Evolutionary conservation across 2,888 invertebrate species (phyloP).

Genomic region (Halictus quadricinctus): DNA sequence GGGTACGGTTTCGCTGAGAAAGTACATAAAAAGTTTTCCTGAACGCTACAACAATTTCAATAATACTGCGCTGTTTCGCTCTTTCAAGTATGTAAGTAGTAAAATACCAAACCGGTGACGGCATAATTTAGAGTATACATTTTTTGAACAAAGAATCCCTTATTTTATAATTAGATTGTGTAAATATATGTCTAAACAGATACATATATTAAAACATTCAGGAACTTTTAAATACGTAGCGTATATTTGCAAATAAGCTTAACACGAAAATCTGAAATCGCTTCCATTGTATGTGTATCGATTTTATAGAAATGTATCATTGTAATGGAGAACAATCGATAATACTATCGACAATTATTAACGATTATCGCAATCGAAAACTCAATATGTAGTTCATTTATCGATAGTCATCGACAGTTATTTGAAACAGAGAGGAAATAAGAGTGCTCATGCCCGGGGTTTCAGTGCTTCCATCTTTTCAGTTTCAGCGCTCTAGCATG

Average conservation of each 20-base stretch:
- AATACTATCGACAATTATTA: neutral
- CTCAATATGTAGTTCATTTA: neutral
- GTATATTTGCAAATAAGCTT: neutral
- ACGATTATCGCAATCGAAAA: neutral
- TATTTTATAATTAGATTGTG: neutral
- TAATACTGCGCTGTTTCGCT: neutral
- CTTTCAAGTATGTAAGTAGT: neutral
- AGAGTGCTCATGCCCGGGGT: too few species aligned
- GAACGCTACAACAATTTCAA: neutral
- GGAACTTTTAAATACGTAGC: neutral
- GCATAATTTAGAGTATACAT: neutral
- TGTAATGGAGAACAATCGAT: neutral
- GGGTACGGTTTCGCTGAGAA: neutral
- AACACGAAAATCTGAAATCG: neutral
- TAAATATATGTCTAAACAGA: neutral
- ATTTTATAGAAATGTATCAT: neutral
- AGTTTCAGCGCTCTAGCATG: too few species aligned
- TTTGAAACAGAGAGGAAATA: too few species aligned
- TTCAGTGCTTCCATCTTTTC: too few species aligned
- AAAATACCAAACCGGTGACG: neutral
- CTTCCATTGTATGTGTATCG: neutral
- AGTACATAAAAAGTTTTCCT: neutral
- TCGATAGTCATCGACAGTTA: neutral
- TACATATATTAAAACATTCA: neutral
- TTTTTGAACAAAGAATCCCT: neutral